Percentiles rank a stretch among this genome's conserved stretches.
phyloP scores from a whole-genome alignment of 2,797 vertebrate species.

The Centropyge bicolor region DNA sequence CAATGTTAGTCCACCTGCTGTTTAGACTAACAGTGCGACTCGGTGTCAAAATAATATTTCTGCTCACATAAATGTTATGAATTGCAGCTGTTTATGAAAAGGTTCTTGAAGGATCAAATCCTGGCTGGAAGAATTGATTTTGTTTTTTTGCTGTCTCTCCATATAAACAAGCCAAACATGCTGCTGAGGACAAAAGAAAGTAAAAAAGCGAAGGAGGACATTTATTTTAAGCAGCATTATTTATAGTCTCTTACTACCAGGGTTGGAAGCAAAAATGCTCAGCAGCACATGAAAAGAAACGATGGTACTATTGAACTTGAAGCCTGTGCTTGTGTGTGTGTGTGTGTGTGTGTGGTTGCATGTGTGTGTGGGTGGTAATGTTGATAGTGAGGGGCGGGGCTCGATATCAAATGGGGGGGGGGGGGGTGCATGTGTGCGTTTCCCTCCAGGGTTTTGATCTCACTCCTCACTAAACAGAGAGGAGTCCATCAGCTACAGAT shows the following conservation, averaged over 20 bases:
- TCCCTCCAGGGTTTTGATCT: slow-evolving; percentile 65
- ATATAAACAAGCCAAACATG: slow-evolving; percentile 50
- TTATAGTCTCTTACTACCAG: slow-evolving; percentile 50
- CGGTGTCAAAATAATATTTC: slow-evolving; percentile 41
- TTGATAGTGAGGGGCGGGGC: slow-evolving; percentile 12
- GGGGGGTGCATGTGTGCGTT: slow-evolving; percentile 21
- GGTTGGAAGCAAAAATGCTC: slow-evolving; percentile 55
- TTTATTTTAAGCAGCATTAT: slow-evolving; percentile 70
- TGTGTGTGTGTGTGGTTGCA: background rate
- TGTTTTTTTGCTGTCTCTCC: slow-evolving; percentile 19
- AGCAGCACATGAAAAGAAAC: slow-evolving; percentile 48
- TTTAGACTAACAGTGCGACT: slow-evolving; percentile 20
- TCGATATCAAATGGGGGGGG: background rate
- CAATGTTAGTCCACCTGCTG: slow-evolving; percentile 2
- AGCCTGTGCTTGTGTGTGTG: slow-evolving; percentile 1
- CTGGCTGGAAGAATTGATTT: slow-evolving; percentile 48
- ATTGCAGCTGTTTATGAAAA: slow-evolving; percentile 26
- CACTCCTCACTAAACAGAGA: slow-evolving; percentile 60
- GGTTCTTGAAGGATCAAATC: slow-evolving; percentile 33
- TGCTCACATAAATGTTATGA: slow-evolving; percentile 38
- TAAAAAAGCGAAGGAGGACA: slow-evolving; percentile 35
- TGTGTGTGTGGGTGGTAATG: background rate
- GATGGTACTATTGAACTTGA: slow-evolving; percentile 24
- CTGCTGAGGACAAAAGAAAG: slow-evolving; percentile 42
- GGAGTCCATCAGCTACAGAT: slow-evolving; percentile 77